phyloP scores from a whole-genome alignment of 2,113 vertebrate species.

The Phainopepla nitens region DNA sequence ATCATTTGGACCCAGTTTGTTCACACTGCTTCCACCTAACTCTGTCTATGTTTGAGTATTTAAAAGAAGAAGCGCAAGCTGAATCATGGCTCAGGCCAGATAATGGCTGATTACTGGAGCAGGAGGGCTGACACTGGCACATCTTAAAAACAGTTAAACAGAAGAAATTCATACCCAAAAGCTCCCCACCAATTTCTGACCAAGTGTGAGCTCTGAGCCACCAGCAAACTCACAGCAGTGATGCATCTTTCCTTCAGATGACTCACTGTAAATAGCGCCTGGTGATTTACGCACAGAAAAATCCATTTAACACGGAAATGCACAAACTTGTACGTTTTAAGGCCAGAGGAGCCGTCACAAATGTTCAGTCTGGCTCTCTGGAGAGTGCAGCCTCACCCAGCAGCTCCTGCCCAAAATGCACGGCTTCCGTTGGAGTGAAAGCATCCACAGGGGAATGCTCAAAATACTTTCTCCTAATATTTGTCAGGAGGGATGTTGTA shows the following conservation, averaged over 20 bases:
- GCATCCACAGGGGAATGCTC: background rate
- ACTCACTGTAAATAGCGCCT: conserved; percentile 3
- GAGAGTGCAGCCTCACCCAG: conserved; percentile 33
- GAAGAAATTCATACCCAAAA: background rate
- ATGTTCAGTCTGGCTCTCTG: background rate
- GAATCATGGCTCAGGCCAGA: background rate
- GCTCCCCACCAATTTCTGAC: background rate
- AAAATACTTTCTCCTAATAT: background rate
- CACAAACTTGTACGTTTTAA: accelerated
- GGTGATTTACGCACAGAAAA: conserved; percentile 1
- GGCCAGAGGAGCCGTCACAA: background rate
- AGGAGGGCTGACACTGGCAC: background rate
- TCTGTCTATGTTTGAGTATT: background rate
- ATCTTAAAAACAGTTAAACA: background rate
- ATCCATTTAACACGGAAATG: background rate
- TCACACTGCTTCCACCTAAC: background rate
- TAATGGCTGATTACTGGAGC: background rate
- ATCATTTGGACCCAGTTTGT: background rate
- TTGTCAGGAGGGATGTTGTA: background rate
- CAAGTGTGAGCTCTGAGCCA: background rate
- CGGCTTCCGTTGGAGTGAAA: background rate
- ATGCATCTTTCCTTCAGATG: conserved; percentile 18
- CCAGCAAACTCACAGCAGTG: background rate
- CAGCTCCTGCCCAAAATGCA: background rate
- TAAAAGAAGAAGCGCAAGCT: background rate